Evolutionary conservation across 2,113 vertebrate genomes (phyloP).

Genomic region (Canis aureus): DNA sequence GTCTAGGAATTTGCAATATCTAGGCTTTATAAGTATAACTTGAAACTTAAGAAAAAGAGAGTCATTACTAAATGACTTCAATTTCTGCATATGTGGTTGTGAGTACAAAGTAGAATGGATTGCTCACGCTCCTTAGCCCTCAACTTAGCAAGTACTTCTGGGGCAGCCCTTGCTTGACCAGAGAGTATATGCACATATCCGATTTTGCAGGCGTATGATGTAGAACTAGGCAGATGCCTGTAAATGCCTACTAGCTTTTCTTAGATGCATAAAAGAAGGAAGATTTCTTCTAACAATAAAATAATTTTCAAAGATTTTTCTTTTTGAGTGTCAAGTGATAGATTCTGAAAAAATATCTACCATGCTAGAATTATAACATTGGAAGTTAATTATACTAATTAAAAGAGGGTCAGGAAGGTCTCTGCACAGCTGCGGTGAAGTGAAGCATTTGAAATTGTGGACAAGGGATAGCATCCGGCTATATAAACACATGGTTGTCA

Average conservation of each 20-base stretch:
- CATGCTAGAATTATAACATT: conserved; percentile 49
- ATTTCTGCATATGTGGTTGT: neutral
- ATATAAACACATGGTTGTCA: neutral
- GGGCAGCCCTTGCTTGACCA: neutral
- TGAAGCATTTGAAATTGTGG: conserved; percentile 62
- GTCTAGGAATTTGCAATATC: conserved; percentile 9
- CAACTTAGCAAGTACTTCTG: conserved; percentile 44
- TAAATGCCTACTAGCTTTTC: conserved; percentile 34
- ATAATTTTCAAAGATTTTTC: conserved; percentile 60
- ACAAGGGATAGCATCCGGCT: conserved; percentile 44
- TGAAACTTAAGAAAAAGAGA: neutral
- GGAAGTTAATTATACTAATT: conserved; percentile 77
- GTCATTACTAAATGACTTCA: neutral
- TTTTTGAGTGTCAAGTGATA: conserved; percentile 46
- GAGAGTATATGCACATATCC: neutral
- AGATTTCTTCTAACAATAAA: conserved; percentile 22
- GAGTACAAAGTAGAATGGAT: neutral
- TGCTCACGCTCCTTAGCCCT: neutral
- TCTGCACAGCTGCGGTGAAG: conserved; percentile 71
- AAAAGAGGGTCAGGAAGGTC: conserved; percentile 57
- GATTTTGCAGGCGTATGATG: neutral
- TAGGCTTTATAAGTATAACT: conserved; percentile 21
- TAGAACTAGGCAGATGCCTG: neutral
- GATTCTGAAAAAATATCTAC: neutral
- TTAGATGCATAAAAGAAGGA: conserved; percentile 24